Evolutionary conservation across 2,888 invertebrate species (phyloP), one percentile per base, ranked within the genome.

Genomic region (Alsophila aescularia): DNA sequence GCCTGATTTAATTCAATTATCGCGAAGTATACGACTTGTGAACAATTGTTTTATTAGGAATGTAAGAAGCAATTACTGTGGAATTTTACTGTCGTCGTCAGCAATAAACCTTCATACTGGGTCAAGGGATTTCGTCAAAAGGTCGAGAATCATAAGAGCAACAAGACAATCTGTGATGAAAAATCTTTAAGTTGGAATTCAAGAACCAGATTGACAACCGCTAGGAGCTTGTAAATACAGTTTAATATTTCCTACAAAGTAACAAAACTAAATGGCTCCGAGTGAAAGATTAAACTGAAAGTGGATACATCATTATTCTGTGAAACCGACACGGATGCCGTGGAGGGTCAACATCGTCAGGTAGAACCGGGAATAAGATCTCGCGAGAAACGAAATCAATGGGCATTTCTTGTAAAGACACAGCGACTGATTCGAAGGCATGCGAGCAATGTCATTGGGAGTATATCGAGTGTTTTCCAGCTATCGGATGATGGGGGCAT

Each of bases 401-500:
- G 58, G 64, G 52, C 52, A 45, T 68, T 72, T 71, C 72, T 70
- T 61, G 60, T 66, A 72, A 77, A 76, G 81, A 81, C 79, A 80
- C 82, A 74, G 70, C 77, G 81, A 69, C 72, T 83, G 84, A 62
- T 60, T 75, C 68, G 65, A 62, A 66, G 87, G 85, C 73, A 83
- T 81, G 71, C 74, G 68, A 79, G 80, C 73, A 77, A 87, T 86
- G 85, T 75, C 65, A 72, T 70, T 70, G 79, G 79, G 83, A 81
- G 85, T 81, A 76, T 85, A 87, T 89, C 88, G 79, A 76, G 77
- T 88, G 87, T 85, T 83, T 71, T 68, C 68, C 68, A 75, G 84
- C 83, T 87, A 86, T 87, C 87, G 69, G 74, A 78, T 84, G 83
- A 77, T 84, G 82, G 78, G 82, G 82, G 81, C 86, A 90, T 87